A percentile compares a stretch with the other conserved stretches of the same genome.
Evolutionary conservation across 2,113 vertebrate genomes (phyloP).

Genomic region (Forbesichthys papilliferus): DNA sequence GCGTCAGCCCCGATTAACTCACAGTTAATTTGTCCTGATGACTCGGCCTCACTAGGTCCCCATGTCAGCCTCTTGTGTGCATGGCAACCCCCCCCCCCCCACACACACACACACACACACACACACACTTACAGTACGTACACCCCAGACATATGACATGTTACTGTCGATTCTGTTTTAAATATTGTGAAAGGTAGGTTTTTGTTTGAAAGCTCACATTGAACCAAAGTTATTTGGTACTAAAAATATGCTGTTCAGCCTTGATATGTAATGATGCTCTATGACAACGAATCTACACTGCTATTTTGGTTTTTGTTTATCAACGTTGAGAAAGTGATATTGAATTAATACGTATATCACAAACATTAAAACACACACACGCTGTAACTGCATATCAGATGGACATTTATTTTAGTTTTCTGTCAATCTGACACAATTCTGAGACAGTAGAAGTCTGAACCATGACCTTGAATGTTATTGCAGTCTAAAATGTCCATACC

Average conservation of each 20-base stretch:
- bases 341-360: too few relatives aligned
- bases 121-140: neutral
- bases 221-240: too few relatives aligned
- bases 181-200: neutral
- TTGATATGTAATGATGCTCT: too few relatives aligned
- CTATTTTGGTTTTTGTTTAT: too few relatives aligned
- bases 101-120: slow-evolving; percentile 42
- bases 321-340: too few relatives aligned
- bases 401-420: neutral
- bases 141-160: neutral
- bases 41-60: slow-evolving; percentile 54
- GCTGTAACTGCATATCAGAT: neutral
- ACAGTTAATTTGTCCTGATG: slow-evolving; percentile 69
- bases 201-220: too few relatives aligned
- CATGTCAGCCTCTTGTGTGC: slow-evolving; percentile 46
- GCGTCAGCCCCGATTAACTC: slow-evolving; percentile 63
- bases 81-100: slow-evolving; percentile 26
- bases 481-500: slow-evolving; percentile 27
- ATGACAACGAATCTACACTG: too few relatives aligned
- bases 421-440: neutral
- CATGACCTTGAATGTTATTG: slow-evolving; percentile 46
- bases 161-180: neutral
- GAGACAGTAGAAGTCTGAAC: slow-evolving; percentile 37
- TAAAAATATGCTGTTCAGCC: too few relatives aligned
- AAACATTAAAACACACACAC: too few relatives aligned